These are phyloP conservation scores for Drosophila neoperkinsi DNA, from an alignment of 2,888 invertebrate species.

Conservation along the genomic window DNA sequence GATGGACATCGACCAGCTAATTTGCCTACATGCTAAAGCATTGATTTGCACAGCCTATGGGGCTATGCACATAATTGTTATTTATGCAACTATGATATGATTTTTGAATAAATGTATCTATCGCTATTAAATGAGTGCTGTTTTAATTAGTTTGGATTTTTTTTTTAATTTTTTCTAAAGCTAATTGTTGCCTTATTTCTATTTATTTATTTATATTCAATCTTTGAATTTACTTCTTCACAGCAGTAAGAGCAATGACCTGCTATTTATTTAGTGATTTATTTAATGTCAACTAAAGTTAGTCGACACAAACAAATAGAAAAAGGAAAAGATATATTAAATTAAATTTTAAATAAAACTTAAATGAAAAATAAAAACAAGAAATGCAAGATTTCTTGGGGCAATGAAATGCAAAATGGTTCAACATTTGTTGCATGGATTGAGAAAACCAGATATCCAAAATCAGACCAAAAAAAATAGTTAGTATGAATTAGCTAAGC, in stretches of 20 bases:
- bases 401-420: not conserved
- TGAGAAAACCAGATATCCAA: not conserved
- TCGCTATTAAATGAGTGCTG: constrained; percentile 55
- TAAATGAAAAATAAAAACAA: not conserved
- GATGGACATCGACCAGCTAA: not conserved
- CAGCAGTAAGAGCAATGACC: not conserved
- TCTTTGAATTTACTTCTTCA: not conserved
- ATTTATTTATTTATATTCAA: not conserved
- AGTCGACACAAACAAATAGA: not conserved
- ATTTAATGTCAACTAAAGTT: not conserved
- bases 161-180: not conserved
- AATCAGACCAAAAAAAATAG: not conserved
- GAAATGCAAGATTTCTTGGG: not conserved
- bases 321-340: not conserved
- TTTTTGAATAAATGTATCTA: constrained; percentile 78
- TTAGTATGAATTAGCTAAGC: not conserved
- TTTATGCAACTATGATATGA: constrained; percentile 74
- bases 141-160: not conserved
- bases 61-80: constrained; percentile 62
- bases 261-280: not conserved
- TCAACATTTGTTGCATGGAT: not conserved
- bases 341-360: not conserved
- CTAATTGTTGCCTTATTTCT: not conserved
- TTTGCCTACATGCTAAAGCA: not conserved
- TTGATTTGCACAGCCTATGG: not conserved